Evolutionary conservation across 35 echinoderm and acorn worm species (phyloP), one percentile per base, ranked within the genome.

Genomic region (Diadema setosum): DNA sequence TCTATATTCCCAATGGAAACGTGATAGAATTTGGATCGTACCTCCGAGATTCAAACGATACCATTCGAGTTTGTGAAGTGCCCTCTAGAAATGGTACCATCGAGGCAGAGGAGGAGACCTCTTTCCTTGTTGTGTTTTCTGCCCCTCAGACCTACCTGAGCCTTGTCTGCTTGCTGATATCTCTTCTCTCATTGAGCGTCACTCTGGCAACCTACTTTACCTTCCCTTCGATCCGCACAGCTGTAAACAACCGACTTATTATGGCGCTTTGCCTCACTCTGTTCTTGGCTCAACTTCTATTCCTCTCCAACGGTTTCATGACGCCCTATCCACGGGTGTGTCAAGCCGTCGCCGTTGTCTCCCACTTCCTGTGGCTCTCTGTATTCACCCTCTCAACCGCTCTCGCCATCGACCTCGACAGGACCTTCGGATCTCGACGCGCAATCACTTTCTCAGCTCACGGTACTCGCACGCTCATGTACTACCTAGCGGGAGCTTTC

Each of bases 281-380:
- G 32, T 83, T 65, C 35, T 16, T 65, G 55, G 87, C 87, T 6
- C 87, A 90, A 34, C 39, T 90, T 1, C 27, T 65, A 17, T 81
- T 90, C 18, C 87, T 90, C 55, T 27, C 83, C 57, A 61, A 80
- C 34, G 87, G 55, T 6, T 15, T 44, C 39, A 49, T 40, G 20
- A 82, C 39, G 17, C 44, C 48, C 35, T 63, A 90, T 42, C 32
- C 39, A 5, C 42, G 40, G 29, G 29, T 58, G n/a, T 94, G 92
- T 39, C 64, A 81, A n/a, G 37, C 61, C 5, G 26, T 90, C 46
- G 92, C 92, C 2, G 87, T 52, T 15, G 32, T 90, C 2, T 67
- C 81, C 0, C 92, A 94, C 67, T 94, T 63, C 57, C 70, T 94
- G 17, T 94, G 92, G 92, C 42, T 94, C 11, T 30, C 81, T 4